Conservation (phyloP, 2,113 vertebrate species). For the Pipa parva region DNA sequence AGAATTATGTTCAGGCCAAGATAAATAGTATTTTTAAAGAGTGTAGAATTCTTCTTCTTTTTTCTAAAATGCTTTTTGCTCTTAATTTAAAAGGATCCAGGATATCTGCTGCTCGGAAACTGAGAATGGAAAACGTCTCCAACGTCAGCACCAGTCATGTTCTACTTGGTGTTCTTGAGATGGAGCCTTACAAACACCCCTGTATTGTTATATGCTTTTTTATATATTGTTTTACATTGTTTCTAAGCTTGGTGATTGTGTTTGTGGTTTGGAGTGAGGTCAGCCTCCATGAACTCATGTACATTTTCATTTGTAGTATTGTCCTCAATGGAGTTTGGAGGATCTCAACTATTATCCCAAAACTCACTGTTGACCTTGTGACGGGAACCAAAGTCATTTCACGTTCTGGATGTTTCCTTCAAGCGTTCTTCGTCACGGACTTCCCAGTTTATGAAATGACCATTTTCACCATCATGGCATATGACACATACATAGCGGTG, state of each 20-base stretch:
- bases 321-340: neutral
- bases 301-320: conserved; percentile 9
- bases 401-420: neutral
- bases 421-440: neutral
- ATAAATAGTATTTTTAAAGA: too few relatives aligned
- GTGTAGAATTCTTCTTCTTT: too few relatives aligned
- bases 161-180: conserved; percentile 2
- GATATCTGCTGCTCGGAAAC: neutral
- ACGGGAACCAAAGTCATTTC: neutral
- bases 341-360: neutral
- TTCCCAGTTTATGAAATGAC: neutral
- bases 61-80: too few relatives aligned
- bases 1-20: too few relatives aligned
- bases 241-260: neutral
- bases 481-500: conserved; percentile 15
- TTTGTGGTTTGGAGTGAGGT: neutral
- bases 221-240: neutral
- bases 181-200: neutral
- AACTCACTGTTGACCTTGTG: neutral
- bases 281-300: conserved; percentile 20
- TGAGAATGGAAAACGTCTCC: conserved; percentile 3
- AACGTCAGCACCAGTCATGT: neutral
- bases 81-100: too few relatives aligned
- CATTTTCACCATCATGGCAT: conserved; percentile 11
- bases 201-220: neutral